Conservation (phyloP, 2,888 invertebrate genomes). For the Melanostoma scalare region DNA sequence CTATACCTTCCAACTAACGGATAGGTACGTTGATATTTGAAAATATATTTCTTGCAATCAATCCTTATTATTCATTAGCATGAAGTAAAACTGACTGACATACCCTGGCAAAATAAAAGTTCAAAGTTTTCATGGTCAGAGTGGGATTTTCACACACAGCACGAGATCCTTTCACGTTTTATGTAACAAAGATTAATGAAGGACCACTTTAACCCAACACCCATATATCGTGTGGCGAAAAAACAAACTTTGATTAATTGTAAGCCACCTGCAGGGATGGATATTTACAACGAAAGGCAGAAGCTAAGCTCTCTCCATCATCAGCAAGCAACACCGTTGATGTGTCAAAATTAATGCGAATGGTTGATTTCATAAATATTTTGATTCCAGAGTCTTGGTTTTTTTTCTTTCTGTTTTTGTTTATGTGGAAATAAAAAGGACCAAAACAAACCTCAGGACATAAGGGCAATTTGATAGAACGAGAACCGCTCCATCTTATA, state of each 20-base stretch:
- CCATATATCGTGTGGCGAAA: conserved; percentile 17
- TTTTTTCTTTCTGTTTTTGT: too few relatives aligned
- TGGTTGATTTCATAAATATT: conserved; percentile 24
- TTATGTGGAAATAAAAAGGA: neutral
- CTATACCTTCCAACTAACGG: too few relatives aligned
- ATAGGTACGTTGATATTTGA: too few relatives aligned
- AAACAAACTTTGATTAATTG: conserved; percentile 60
- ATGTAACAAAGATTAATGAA: conserved; percentile 64
- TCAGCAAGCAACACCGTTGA: conserved; percentile 2
- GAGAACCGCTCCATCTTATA: conserved; percentile 1
- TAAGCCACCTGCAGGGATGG: conserved; percentile 41
- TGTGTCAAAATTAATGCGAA: conserved; percentile 44
- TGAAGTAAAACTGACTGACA: too few relatives aligned
- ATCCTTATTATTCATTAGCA: too few relatives aligned
- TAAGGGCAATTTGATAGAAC: neutral
- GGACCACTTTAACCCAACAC: conserved; percentile 43
- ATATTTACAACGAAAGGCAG: conserved; percentile 13
- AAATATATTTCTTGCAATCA: too few relatives aligned
- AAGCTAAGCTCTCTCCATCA: conserved; percentile 8
- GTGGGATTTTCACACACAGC: too few relatives aligned
- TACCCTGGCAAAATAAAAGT: too few relatives aligned
- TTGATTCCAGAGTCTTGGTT: neutral
- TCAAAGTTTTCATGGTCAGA: too few relatives aligned
- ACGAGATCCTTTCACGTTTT: too few relatives aligned
- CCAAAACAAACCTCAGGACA: neutral